Base-by-base conservation (phyloP, 2,888 invertebrate genomes). In the Helicoverpa assulta region DNA sequence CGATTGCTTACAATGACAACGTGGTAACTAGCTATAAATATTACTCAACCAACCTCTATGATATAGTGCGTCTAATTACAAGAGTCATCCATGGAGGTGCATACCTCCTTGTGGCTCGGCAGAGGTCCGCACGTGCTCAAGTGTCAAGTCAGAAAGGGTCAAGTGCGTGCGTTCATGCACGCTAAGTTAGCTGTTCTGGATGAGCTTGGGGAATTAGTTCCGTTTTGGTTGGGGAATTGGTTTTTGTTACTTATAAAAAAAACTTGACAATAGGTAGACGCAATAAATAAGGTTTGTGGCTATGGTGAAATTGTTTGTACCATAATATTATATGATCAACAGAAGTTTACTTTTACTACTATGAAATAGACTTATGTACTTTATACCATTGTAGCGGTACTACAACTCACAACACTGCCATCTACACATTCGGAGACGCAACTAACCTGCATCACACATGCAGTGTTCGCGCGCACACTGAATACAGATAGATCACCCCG, bases 81-180 rank as follows among this genome's bases (percentile, higher is more conserved):
- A 62, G 40, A 18, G 43, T 58, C 53, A 55, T 53, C 43, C 26
- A n/a, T 51, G 21, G 6, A 50, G 33, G n/a, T 47, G 43, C 59
- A 50, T 33, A 37, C 75, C 75, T 63, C 33, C 6, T 7, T 26
- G 59, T 16, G 64, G 16, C 21, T 26, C 57, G 52, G 40, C 51
- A 54, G 66, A 73, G 78, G 53, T 63, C 57, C 65, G 55, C 66
- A 73, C 80, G 84, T 85, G 85, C 78, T 77, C 71, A 72, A 82
- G 83, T 66, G 79, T 70, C 73, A 78, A 63, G 81, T 81, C 84
- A 70, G 64, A 65, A 14, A 60, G 59, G 86, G 83, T 86, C 85
- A 84, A 83, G 83, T 76, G 81, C 63, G 72, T 73, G 74, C 76
- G 51, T 70, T 61, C 65, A 21, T 70, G 14, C 60, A 70, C 55